phyloP scores from a whole-genome alignment of 30 jellyfish, hydroid and myxozoan genomes.

The Morbakka virulenta region DNA sequence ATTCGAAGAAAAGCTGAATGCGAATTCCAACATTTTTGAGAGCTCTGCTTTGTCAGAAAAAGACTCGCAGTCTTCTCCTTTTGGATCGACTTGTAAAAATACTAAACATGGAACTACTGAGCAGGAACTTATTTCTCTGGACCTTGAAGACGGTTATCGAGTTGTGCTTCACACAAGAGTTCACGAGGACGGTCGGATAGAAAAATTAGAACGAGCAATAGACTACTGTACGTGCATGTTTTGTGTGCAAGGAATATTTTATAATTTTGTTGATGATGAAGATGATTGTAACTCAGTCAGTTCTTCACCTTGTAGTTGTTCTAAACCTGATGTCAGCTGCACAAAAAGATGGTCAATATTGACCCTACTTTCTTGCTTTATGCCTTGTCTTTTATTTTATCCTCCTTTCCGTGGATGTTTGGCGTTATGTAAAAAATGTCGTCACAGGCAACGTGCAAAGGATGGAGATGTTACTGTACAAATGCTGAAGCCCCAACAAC shows the following conservation, averaged over 20 bases:
- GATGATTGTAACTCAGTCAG: background rate
- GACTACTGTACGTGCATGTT: background rate
- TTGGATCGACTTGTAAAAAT: background rate
- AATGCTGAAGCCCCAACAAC: background rate
- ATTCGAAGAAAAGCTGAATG: background rate
- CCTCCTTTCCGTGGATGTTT: background rate
- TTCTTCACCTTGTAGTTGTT: background rate
- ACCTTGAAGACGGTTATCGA: background rate
- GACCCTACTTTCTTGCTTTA: background rate
- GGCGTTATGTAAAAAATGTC: background rate
- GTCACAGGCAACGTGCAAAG: background rate
- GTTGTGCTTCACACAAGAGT: background rate
- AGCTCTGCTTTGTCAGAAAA: background rate
- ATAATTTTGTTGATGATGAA: background rate
- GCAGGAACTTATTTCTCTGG: background rate
- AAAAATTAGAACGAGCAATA: background rate
- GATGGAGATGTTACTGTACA: background rate
- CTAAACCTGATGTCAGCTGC: background rate
- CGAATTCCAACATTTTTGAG: background rate
- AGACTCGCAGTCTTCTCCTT: background rate
- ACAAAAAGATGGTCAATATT: background rate
- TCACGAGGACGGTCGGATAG: background rate
- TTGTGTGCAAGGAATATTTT: background rate
- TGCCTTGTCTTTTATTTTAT: background rate
- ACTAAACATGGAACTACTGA: too few species aligned